Evolutionary conservation across 2,888 invertebrate genomes (phyloP).

Genomic region (Pollenia labialis): DNA sequence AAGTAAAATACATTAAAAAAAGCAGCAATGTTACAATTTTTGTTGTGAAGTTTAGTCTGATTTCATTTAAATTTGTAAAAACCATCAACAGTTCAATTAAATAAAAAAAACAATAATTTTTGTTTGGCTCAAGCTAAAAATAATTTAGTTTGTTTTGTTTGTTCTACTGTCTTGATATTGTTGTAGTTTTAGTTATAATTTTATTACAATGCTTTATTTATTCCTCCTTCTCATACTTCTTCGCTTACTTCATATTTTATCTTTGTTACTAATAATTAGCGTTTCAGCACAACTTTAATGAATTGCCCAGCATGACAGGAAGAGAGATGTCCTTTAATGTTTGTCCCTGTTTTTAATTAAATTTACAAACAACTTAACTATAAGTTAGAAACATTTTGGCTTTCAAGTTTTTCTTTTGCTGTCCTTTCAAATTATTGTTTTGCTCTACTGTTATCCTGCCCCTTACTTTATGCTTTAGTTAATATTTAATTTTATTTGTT

Average conservation of each 20-base stretch:
- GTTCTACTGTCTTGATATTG: slow-evolving; percentile 9
- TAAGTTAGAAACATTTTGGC: neutral
- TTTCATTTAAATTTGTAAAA: no score
- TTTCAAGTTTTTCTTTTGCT: neutral
- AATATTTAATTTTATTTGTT: neutral
- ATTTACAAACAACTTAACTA: neutral
- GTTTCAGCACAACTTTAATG: slow-evolving; percentile 38
- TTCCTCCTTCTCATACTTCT: neutral
- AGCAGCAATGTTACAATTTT: no score
- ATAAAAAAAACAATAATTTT: no score
- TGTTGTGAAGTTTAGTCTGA: no score
- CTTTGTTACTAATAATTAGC: slow-evolving; percentile 44
- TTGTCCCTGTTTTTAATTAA: slow-evolving; percentile 3
- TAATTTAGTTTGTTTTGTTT: no score
- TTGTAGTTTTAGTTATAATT: slow-evolving; percentile 39
- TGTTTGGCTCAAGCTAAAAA: no score
- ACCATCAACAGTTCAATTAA: no score
- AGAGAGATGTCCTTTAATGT: slow-evolving; percentile 30
- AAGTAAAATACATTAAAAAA: no score
- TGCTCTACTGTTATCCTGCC: neutral
- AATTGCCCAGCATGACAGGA: slow-evolving; percentile 36
- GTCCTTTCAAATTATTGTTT: neutral
- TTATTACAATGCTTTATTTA: slow-evolving; percentile 22
- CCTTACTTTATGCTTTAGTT: neutral
- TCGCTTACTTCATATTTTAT: neutral